Conservation (phyloP, 2,888 invertebrate genomes). For the Ectemnius lituratus region DNA sequence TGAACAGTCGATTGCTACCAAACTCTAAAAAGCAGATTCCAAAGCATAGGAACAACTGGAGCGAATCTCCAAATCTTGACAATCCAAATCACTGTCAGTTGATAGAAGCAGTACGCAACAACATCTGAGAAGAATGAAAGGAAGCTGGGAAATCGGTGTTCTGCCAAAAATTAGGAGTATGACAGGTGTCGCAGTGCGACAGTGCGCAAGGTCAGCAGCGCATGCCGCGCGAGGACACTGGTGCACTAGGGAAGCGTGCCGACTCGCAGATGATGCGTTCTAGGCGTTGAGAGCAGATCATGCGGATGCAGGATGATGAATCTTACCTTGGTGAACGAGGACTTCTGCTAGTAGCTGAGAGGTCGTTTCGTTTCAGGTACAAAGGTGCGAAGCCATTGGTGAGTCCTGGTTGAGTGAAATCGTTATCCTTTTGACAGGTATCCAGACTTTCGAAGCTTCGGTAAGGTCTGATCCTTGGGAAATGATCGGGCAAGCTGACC, state of each 20-base stretch:
- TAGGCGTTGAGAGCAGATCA: background rate
- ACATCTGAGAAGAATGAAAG: no score
- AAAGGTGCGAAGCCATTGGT: slow-evolving; percentile 69
- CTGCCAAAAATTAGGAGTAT: slow-evolving; percentile 17
- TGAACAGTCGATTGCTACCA: no score
- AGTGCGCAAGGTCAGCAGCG: slow-evolving; percentile 1
- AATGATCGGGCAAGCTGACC: slow-evolving; percentile 42
- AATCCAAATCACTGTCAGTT: no score
- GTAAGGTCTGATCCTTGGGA: slow-evolving; percentile 76
- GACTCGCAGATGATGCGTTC: background rate
- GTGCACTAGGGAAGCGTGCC: background rate
- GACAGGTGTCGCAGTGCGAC: slow-evolving; percentile 9
- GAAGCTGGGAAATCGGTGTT: no score
- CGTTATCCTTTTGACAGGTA: slow-evolving; percentile 66
- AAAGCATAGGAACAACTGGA: no score
- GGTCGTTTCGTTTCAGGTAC: slow-evolving; percentile 69
- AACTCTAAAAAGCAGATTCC: no score
- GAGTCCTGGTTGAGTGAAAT: slow-evolving; percentile 35
- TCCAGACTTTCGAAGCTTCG: slow-evolving; percentile 80
- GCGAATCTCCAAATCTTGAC: no score
- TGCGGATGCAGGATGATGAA: background rate
- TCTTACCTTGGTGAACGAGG: slow-evolving; percentile 52
- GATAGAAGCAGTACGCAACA: no score
- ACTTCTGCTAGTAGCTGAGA: slow-evolving; percentile 55
- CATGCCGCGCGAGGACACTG: background rate